phyloP scores from a whole-genome alignment of 2,113 vertebrate species.

The Dermatemys mawii region DNA sequence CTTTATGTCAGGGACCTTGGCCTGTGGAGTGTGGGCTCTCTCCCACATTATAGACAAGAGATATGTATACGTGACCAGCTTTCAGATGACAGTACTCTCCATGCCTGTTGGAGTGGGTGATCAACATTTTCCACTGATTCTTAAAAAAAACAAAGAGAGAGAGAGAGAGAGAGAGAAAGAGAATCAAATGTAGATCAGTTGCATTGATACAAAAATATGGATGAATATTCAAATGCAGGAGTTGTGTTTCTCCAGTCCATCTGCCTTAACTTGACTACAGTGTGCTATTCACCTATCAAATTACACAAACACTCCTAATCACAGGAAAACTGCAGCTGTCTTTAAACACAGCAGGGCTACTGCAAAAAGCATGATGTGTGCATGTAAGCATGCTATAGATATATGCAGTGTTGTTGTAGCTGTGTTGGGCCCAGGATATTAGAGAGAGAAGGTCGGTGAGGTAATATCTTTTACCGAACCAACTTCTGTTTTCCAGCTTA shows the following conservation, averaged over 20 bases:
- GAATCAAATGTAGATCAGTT: background rate
- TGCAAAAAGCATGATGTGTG: background rate
- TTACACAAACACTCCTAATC: background rate
- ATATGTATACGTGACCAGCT: background rate
- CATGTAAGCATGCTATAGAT: accelerated
- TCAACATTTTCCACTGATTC: background rate
- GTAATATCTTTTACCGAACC: background rate
- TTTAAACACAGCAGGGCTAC: background rate
- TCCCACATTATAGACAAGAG: background rate
- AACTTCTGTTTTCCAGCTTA: background rate
- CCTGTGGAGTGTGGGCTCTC: background rate
- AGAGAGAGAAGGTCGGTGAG: background rate
- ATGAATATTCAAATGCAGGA: background rate
- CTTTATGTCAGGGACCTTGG: background rate
- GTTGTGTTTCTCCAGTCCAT: slow-evolving; percentile 2
- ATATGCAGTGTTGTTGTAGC: background rate
- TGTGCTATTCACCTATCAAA: background rate
- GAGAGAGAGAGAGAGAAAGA: accelerated
- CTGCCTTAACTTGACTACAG: background rate
- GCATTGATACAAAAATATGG: background rate
- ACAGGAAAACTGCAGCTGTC: background rate
- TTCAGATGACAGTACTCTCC: background rate
- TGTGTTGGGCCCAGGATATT: background rate
- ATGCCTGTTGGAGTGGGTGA: background rate
- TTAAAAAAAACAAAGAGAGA: background rate